Percentiles rank a stretch among this genome's conserved stretches.
phyloP scores from a whole-genome alignment of 2,113 vertebrate genomes.

The Periophthalmus modestus region DNA sequence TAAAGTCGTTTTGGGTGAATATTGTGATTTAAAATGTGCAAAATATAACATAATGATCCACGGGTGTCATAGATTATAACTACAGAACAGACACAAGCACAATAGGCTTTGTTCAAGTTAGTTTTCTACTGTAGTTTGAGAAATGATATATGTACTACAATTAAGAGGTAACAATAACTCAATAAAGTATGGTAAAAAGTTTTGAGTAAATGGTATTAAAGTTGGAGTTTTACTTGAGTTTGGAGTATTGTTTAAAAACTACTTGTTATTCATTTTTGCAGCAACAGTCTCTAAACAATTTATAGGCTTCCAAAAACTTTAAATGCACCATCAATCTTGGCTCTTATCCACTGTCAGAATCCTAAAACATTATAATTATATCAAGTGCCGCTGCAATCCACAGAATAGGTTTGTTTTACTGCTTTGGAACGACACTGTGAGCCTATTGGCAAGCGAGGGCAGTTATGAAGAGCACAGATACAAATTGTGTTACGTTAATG shows the following conservation, averaged over 20 bases:
- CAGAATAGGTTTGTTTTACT: conserved; percentile 10
- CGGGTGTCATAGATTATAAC: no score
- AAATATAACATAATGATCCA: no score
- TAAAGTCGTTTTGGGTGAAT: no score
- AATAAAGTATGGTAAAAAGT: conserved; percentile 1
- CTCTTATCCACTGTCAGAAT: conserved; percentile 31
- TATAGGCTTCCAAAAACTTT: conserved; percentile 15
- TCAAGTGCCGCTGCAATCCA: background rate
- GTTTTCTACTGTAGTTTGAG: background rate
- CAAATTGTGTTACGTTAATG: background rate
- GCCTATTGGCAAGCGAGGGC: background rate
- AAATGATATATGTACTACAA: background rate
- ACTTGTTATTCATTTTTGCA: conserved; percentile 12
- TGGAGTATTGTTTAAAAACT: background rate
- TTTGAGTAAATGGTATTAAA: background rate
- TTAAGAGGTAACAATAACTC: background rate
- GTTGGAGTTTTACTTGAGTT: background rate
- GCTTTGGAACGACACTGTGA: background rate
- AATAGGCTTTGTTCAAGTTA: background rate
- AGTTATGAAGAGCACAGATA: background rate
- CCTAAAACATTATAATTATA: conserved; percentile 21
- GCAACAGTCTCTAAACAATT: conserved; percentile 5
- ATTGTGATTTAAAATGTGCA: no score
- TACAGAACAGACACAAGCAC: no score
- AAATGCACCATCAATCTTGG: conserved; percentile 35